phyloP scores from a whole-genome alignment of 1,140 invertebrate species.

The Centruroides vittatus region DNA sequence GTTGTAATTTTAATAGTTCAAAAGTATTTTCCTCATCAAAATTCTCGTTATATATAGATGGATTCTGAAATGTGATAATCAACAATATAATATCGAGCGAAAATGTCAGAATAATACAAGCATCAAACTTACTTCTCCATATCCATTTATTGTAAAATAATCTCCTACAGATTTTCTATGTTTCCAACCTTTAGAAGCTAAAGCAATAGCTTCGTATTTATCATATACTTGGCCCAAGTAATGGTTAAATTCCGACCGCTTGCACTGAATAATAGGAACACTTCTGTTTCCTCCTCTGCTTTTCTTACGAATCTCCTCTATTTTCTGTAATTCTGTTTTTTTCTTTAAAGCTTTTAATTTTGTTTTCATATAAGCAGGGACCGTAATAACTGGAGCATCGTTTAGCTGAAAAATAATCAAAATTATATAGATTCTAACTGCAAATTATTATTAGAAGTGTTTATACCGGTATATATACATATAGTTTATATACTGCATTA shows the following conservation, averaged over 20 bases:
- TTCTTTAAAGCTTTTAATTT: conserved; percentile 8
- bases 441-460: too few species aligned
- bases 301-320: not conserved
- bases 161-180: conserved; percentile 15
- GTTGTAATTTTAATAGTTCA: not conserved
- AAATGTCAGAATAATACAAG: not conserved
- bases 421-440: too few species aligned
- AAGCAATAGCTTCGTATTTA: conserved; percentile 11
- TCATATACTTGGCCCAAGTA: conserved; percentile 18
- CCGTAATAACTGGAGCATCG: conserved; percentile 15
- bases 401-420: too few species aligned
- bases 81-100: not conserved
- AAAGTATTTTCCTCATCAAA: not conserved
- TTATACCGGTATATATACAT: too few species aligned
- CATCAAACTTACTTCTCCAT: not conserved
- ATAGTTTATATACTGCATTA: too few species aligned
- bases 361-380: conserved; percentile 16
- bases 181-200: conserved; percentile 15
- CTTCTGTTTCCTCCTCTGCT: conserved; percentile 8
- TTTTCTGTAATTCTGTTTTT: not conserved
- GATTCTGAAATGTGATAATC: not conserved
- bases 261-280: conserved; percentile 14
- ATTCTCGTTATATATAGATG: not conserved
- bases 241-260: conserved; percentile 14
- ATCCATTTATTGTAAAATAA: conserved; percentile 11